Percentiles rank a stretch among this genome's conserved stretches.
These are phyloP conservation scores for Chloebia gouldiae DNA, from an alignment of 2,113 vertebrate genomes.

Conservation along the genomic window DNA sequence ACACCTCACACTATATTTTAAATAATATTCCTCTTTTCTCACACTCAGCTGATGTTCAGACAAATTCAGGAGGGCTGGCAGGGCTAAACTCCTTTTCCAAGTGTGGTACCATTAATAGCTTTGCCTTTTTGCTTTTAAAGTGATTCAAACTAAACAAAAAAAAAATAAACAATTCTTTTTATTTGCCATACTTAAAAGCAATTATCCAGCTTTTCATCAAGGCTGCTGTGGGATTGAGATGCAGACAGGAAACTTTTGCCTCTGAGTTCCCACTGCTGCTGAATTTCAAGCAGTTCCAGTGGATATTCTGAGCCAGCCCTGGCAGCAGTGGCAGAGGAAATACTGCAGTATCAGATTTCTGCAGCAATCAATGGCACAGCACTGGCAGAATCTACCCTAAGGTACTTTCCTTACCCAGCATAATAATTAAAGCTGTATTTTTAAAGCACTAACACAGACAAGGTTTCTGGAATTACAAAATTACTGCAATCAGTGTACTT, in stretches of 20 bases:
- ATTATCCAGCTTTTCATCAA: not conserved
- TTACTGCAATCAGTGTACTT: not conserved
- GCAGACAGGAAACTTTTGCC: not conserved
- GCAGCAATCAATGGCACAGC: conserved; percentile 24
- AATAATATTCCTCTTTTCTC: not conserved
- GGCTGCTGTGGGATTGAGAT: not conserved
- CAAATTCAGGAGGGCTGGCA: not conserved
- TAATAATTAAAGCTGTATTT: conserved; percentile 29
- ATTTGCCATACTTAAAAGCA: not conserved
- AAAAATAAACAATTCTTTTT: not conserved
- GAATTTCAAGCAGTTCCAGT: conserved; percentile 21
- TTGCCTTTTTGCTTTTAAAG: not conserved
- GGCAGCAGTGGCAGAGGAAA: not conserved
- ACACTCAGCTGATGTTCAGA: not conserved
- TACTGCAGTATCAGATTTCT: conserved; percentile 14
- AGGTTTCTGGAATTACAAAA: not conserved
- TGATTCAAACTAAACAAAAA: not conserved
- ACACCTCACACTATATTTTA: not conserved
- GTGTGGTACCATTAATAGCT: not conserved
- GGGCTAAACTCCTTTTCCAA: not conserved
- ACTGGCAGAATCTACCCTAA: not conserved
- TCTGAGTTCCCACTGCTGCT: not conserved
- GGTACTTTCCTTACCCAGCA: not conserved
- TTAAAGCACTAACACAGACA: not conserved
- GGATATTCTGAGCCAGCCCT: not conserved